Evolutionary conservation across 2,888 invertebrate species (phyloP), one percentile per base, ranked within the genome.

Genomic region (Stenichneumon culpator): DNA sequence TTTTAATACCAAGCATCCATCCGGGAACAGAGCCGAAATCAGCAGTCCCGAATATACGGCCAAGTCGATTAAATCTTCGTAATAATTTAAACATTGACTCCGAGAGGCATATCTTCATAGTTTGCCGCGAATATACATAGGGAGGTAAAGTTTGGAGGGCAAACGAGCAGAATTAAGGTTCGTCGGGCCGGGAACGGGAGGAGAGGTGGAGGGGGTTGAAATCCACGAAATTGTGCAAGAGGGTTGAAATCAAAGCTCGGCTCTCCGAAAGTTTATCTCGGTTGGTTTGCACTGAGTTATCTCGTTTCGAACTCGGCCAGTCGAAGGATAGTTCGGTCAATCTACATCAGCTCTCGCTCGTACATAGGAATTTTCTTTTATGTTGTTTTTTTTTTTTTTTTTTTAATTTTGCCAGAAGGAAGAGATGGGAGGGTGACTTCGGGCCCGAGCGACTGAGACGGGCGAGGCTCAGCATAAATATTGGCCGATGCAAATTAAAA

Each of bases 401-500:
- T 39, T 39, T 11, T 11, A 9, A 44, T 44, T 14, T 16, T 44
- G 16, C 16, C 16, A 16, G 16, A 16, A 44, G 44, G 14, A 14
- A 14, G 44, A 44, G 16, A 44, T 16, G 11, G 39, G 39, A 63
- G 19, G 54, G 9, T 3, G 28, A 22, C 14, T 60, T 14, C 9
- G 4, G 3, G 11, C n/a, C 36, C 16, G 16, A 60, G 25, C 60
- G 25, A 32, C 5, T 14, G 28, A 63, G 60, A 63, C 28, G 60
- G 32, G 16, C 11, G 68, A 63, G 74, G 74, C 82, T 84, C 70
- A 87, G 82, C 82, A 84, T 87, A 87, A 87, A 87, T 87, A 87
- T 87, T 87, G 87, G 80, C 87, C 70, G 84, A 87, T 86, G 84
- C 86, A 87, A 87, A 87, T 87, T 87, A 87, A 87, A 87, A 87